Percentiles rank a stretch among this genome's conserved stretches.
Conservation (phyloP, 1,140 invertebrate genomes). For the Lineus longissimus region DNA sequence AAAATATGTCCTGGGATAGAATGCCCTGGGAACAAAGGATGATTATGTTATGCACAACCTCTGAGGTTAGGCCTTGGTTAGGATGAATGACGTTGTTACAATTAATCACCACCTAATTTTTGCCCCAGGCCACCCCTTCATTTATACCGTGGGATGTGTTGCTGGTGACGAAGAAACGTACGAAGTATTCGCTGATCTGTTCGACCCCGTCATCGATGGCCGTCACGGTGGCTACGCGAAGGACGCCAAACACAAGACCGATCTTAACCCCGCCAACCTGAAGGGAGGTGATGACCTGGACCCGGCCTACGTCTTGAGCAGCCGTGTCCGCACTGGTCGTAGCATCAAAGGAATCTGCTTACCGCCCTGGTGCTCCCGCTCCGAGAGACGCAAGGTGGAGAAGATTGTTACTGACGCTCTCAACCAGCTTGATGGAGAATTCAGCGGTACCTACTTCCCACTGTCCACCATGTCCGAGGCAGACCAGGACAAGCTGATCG, state of each 20-base stretch:
- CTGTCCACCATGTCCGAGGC: slow-evolving; percentile 39
- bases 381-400: slow-evolving; percentile 33
- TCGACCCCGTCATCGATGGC: slow-evolving; percentile 41
- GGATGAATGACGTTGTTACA: no score
- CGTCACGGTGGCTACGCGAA: slow-evolving; percentile 35
- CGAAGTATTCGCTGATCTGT: slow-evolving; percentile 37
- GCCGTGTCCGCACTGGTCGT: slow-evolving; percentile 41
- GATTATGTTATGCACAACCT: no score
- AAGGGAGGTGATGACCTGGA: slow-evolving; percentile 39
- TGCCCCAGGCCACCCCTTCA: slow-evolving; percentile 1
- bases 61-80: no score
- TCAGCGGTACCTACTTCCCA: slow-evolving; percentile 46
- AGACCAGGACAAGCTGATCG: slow-evolving; percentile 38
- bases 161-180: slow-evolving; percentile 45
- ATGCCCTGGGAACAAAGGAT: no score
- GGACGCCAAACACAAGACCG: slow-evolving; percentile 27
- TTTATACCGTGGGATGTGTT: not conserved
- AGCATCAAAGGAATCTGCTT: slow-evolving; percentile 37
- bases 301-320: slow-evolving; percentile 33
- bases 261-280: slow-evolving; percentile 36
- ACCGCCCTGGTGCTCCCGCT: slow-evolving; percentile 21
- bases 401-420: slow-evolving; percentile 34
- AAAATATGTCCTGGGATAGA: no score
- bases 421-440: slow-evolving; percentile 29
- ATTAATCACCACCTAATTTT: no score